Base-by-base conservation (phyloP, 2,888 invertebrate genomes). In the Embidobia sp. region DNA sequence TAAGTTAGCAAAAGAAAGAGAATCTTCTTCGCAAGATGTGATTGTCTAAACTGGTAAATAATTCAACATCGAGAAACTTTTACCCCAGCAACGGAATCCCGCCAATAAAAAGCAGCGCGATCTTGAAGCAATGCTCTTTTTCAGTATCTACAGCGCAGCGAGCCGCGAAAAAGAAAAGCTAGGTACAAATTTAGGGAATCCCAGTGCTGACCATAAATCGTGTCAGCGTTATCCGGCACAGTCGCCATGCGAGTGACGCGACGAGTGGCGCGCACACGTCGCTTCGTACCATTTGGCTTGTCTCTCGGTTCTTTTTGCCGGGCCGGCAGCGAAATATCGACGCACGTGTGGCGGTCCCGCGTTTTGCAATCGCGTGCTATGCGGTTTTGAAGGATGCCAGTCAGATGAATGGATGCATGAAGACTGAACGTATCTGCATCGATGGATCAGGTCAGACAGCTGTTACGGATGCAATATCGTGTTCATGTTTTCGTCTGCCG, bases 181-280 rank as follows among this genome's bases (percentile, higher is more conserved):
- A 57, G 51, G 33, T 55, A 63, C 78, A 80, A 86, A 86, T 85
- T 84, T 82, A 76, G 83, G 80, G 82, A 83, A 82, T 83, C 81
- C 84, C 82, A 80, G 79, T 75, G 80, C 77, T 77, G 72, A 51
- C 80, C 80, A 82, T 85, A 85, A 85, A 86, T 86, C 84, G 81
- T 76, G 82, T 84, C 83, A 85, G 76, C 83, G 80, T 81, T 80
- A 81, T 82, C 80, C 73, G 29, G 53, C 46, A 61, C 70, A 59
- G 73, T 73, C 72, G 72, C 72, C 66, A 69, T 64, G 51, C 42
- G 33, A 59, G 33, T 59, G 59, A 51, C 33, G 69, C 64, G 72
- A 63, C 69, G 76, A 61, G 59, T 67, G 64, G 35, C 35, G 27
- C 33, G 48, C 59, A 70, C 64, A 67, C 67, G 61, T 61, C 27